Evolutionary conservation across 2,888 invertebrate species (phyloP).

Genomic region (Linnaemya vulpina): DNA sequence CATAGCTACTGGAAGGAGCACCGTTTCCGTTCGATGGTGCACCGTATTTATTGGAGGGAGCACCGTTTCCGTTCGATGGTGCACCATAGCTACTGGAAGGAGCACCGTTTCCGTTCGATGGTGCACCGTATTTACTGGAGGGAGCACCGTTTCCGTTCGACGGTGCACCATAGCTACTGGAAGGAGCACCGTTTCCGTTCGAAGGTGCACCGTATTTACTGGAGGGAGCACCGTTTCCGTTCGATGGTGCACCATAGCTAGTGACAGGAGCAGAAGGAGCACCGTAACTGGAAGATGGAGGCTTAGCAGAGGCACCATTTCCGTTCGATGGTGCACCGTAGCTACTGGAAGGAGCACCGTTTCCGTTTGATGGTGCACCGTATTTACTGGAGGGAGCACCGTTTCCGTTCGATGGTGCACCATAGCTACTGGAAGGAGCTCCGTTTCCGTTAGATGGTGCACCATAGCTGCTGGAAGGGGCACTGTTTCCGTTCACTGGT

Average conservation of each 20-base stretch:
- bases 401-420: slow-evolving; percentile 78
- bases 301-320: slow-evolving; percentile 55
- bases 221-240: slow-evolving; percentile 79
- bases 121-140: neutral
- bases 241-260: slow-evolving; percentile 82
- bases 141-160: neutral
- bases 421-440: slow-evolving; percentile 79
- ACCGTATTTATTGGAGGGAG: neutral
- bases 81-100: neutral
- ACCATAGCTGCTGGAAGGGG: slow-evolving; percentile 83
- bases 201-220: slow-evolving; percentile 84
- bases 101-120: neutral
- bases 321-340: slow-evolving; percentile 77
- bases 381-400: neutral
- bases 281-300: slow-evolving; percentile 84
- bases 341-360: slow-evolving; percentile 75
- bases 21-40: neutral
- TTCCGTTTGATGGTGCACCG: slow-evolving; percentile 69
- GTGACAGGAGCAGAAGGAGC: slow-evolving; percentile 83
- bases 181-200: neutral
- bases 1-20: slow-evolving; percentile 81
- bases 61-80: neutral
- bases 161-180: slow-evolving; percentile 11
- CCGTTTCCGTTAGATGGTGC: slow-evolving; percentile 76
- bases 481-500: slow-evolving; percentile 79